Evolutionary conservation across 2,797 vertebrate genomes (phyloP).

Genomic region (Thaleichthys pacificus): DNA sequence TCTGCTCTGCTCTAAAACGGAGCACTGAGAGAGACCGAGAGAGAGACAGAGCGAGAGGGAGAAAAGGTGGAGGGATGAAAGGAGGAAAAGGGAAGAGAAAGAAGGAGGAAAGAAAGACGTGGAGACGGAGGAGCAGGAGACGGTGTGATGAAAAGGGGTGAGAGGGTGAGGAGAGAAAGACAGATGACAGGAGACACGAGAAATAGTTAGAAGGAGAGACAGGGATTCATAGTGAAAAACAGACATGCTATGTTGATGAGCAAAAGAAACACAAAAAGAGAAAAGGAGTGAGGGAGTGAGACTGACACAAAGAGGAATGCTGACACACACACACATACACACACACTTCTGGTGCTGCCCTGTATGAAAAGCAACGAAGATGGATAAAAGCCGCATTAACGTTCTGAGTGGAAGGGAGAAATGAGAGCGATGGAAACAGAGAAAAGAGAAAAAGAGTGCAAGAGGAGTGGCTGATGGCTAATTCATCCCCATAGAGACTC

Average conservation of each 20-base stretch:
- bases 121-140: neutral
- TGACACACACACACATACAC: neutral
- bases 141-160: too few relatives aligned
- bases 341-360: too few relatives aligned
- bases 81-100: neutral
- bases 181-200: neutral
- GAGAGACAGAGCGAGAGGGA: conserved; percentile 25
- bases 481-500: neutral
- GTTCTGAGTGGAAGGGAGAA: neutral
- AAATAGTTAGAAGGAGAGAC: neutral
- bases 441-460: neutral
- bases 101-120: neutral
- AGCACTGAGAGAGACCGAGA: conserved; percentile 59
- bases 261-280: neutral
- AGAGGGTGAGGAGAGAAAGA: conserved; percentile 15
- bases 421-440: conserved; percentile 33
- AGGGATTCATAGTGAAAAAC: neutral
- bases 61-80: neutral
- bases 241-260: neutral
- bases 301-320: conserved; percentile 40
- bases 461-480: too few relatives aligned
- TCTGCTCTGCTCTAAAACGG: conserved; percentile 75
- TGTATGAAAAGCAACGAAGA: neutral
- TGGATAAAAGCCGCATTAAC: conserved; percentile 48
- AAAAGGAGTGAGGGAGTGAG: neutral